phyloP scores from a whole-genome alignment of 2,888 invertebrate genomes.

The Scaeva pyrastri region DNA sequence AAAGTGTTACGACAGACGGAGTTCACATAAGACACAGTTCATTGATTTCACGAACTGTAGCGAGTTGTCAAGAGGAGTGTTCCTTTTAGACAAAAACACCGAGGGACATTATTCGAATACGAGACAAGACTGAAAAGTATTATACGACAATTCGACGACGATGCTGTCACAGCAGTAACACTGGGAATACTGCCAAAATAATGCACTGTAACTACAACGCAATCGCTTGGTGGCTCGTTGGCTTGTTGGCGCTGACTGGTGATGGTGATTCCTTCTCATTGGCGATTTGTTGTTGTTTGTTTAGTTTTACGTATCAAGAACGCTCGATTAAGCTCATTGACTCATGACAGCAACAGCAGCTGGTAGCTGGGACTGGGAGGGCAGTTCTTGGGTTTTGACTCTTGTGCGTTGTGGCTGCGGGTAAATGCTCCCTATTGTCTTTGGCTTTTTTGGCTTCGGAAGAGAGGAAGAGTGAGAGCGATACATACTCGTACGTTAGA shows the following conservation, averaged over 20 bases:
- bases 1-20: conserved; percentile 33
- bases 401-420: conserved; percentile 36
- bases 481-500: not conserved
- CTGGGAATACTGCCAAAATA: conserved; percentile 73
- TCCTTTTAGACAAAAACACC: conserved; percentile 44
- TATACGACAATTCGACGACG: conserved; percentile 15
- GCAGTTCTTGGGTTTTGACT: conserved; percentile 18
- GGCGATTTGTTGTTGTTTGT: conserved; percentile 30
- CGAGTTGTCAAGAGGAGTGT: conserved; percentile 40
- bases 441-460: not conserved
- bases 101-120: conserved; percentile 36
- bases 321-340: conserved; percentile 75
- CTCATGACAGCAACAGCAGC: conserved; percentile 41
- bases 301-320: conserved; percentile 60
- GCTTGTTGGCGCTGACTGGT: conserved; percentile 17
- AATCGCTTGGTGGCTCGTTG: conserved; percentile 26
- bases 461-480: not conserved
- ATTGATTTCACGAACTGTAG: conserved; percentile 49
- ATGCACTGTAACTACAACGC: conserved; percentile 52
- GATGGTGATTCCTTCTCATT: conserved; percentile 63
- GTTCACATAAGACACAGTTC: conserved; percentile 65
- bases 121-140: conserved; percentile 26
- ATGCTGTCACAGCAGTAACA: conserved; percentile 70
- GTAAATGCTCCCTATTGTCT: conserved; percentile 28
- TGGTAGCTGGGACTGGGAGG: conserved; percentile 2